Base-by-base conservation (phyloP, 1,140 invertebrate species). In the Papilio glaucus region DNA sequence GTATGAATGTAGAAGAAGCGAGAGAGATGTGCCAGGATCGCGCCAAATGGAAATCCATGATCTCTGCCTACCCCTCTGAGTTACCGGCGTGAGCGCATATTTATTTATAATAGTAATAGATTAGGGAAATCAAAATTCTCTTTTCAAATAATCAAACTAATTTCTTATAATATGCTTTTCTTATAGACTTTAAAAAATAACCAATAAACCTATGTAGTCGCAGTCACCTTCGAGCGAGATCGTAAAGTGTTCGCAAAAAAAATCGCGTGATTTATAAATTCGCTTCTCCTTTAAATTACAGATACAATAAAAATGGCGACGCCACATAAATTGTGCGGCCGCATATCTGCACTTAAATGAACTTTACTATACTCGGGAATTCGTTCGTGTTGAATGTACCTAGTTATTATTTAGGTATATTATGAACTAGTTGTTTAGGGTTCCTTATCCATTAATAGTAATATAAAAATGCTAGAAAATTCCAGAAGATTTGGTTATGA, bases 241-340 rank as follows among this genome's bases (percentile, higher is more conserved):
- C 49, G 49, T 57, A 57, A 57, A 57, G 49, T 57, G 15, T 45
- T 45, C 15, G 49, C 49, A 57, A 33, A 26, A 57, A 57, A 57
- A 57, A 24, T 57, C 4, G 15, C 42, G 10, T 57, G 49, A 57
- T 57, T 57, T 57, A 57, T 57, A 24, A 57, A 24, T 57, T 57
- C 10, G 18, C 49, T 57, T 57, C 24, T 57, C 49, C 49, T 53
- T 24, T 53, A 53, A 21, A 53, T 53, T 53, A n/a, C 9, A 8
- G n/a, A 53, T 53, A 53, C 49, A 53, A 53, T 53, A 53, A 53
- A 53, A 53, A 53, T 18, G 18, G 45, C 18, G 49, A 24, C 49
- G 21, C 8, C 3, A 53, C 49, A 53, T 53, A 53, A 53, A 53
- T 53, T 53, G 49, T 24, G 18, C 49, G 49, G 21, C 18, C 21